phyloP scores from a whole-genome alignment of 2,888 invertebrate species.

The Harmothoe impar region DNA sequence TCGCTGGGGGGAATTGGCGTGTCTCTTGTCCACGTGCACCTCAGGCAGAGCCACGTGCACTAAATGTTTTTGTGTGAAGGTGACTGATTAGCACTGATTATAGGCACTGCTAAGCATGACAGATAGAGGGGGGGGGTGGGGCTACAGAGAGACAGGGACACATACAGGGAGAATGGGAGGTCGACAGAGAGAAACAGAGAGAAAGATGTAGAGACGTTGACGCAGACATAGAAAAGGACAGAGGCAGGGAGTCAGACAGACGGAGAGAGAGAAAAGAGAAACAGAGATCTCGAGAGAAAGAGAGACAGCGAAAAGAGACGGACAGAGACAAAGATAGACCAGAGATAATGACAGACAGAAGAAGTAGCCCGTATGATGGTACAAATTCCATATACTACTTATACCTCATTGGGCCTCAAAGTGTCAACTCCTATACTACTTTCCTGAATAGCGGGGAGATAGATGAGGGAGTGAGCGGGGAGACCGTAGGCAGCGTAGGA shows the following conservation, averaged over 20 bases:
- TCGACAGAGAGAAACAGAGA: background rate
- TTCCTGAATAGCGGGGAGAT: too few species aligned
- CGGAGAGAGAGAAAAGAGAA: background rate
- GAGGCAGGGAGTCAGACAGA: background rate
- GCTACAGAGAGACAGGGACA: too few species aligned
- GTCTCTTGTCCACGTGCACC: background rate
- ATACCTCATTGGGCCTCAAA: too few species aligned
- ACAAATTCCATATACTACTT: too few species aligned
- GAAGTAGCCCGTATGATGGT: too few species aligned
- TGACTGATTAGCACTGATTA: slow-evolving; percentile 35
- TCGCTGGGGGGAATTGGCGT: background rate
- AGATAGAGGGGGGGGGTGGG: background rate
- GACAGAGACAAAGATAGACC: background rate
- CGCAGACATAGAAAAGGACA: too few species aligned
- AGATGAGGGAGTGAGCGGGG: background rate
- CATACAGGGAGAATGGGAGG: background rate
- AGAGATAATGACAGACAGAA: background rate
- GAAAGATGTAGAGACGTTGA: background rate
- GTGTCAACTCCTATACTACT: too few species aligned
- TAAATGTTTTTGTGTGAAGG: background rate
- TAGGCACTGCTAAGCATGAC: background rate
- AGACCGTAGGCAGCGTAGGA: background rate
- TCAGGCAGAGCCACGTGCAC: background rate
- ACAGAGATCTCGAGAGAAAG: background rate
- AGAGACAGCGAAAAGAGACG: background rate